A percentile compares a stretch with the other conserved stretches of the same genome.
Conservation (phyloP, 2,888 invertebrate species). For the Deilephila elpenor region DNA sequence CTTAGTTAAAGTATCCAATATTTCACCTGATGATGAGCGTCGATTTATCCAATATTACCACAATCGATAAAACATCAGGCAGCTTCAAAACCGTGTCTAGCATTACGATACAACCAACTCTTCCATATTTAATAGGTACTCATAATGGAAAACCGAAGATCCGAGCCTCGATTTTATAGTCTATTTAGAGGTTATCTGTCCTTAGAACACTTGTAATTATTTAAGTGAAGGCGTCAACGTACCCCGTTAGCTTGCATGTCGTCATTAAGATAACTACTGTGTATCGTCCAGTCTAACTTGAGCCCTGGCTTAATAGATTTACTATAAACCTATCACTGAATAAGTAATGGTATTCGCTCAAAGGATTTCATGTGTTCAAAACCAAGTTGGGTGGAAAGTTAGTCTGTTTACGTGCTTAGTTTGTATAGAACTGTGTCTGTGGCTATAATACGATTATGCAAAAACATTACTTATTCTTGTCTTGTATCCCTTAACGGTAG, state of each 20-base stretch:
- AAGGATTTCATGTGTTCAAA: neutral
- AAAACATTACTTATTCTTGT: too few species aligned
- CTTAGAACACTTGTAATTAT: conserved; percentile 47
- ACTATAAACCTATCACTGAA: conserved; percentile 16
- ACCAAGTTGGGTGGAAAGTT: neutral
- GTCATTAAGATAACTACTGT: conserved; percentile 49
- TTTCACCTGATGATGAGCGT: too few species aligned
- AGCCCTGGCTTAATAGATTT: conserved; percentile 29
- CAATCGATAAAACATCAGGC: too few species aligned
- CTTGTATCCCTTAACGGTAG: too few species aligned
- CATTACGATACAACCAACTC: neutral
- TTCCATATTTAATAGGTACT: neutral
- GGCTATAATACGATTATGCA: neutral
- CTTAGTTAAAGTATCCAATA: too few species aligned
- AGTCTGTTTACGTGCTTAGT: neutral
- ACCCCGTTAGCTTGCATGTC: conserved; percentile 41
- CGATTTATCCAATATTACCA: too few species aligned
- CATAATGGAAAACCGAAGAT: conserved; percentile 15
- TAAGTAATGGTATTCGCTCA: conserved; percentile 7
- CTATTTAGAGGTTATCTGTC: conserved; percentile 39
- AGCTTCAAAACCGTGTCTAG: too few species aligned
- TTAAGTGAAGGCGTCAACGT: conserved; percentile 48
- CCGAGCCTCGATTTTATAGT: conserved; percentile 32
- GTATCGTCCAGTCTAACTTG: conserved; percentile 32
- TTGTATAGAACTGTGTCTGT: neutral